Evolutionary conservation across 2,113 vertebrate genomes (phyloP).

Genomic region (Stegastes partitus): DNA sequence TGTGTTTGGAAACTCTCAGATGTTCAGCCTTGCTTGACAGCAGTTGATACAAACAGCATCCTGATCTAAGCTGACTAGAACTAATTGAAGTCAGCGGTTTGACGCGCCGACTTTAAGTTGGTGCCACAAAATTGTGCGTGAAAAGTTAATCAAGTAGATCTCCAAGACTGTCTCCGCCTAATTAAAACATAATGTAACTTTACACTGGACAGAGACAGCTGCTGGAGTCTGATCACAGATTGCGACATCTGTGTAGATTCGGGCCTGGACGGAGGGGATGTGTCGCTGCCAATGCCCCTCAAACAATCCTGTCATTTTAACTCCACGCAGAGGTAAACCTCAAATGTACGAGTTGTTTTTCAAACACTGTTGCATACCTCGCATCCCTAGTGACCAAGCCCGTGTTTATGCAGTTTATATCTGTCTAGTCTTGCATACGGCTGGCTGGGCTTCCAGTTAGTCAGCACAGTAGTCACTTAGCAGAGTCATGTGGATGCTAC

Average conservation of each 20-base stretch:
- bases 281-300: not conserved
- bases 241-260: not conserved
- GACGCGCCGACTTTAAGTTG: not conserved
- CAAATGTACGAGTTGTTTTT: not conserved
- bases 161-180: constrained; percentile 1
- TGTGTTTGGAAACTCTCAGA: not conserved
- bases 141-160: constrained; percentile 31
- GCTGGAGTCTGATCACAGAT: not conserved
- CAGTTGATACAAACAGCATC: constrained; percentile 21
- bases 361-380: no score
- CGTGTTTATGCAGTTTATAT: no score
- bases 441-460: no score
- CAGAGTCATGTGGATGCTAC: no score
- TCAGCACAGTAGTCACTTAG: no score
- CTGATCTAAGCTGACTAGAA: constrained; percentile 3
- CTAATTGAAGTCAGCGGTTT: constrained; percentile 14
- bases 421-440: no score
- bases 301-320: not conserved
- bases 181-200: constrained; percentile 25
- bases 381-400: no score
- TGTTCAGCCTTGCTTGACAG: constrained; percentile 25
- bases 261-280: no score
- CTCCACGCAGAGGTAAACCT: not conserved
- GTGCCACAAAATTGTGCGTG: not conserved
- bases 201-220: not conserved